Percentiles rank a stretch among this genome's conserved stretches.
These are phyloP conservation scores for Smutsia temminckii DNA, from an alignment of 2,797 vertebrate species.

Conservation along the genomic window DNA sequence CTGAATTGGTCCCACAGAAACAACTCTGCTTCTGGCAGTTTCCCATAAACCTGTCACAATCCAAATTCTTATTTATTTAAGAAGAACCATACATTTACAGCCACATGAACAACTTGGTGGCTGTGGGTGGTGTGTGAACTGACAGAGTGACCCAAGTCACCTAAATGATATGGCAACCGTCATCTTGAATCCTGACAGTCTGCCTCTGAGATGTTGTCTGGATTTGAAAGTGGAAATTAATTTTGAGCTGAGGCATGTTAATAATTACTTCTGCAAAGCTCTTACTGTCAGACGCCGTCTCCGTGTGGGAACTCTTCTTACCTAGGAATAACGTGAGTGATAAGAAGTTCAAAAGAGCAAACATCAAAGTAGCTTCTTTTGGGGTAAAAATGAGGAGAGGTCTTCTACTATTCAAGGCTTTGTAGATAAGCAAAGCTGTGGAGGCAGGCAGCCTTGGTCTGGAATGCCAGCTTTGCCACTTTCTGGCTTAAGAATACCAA, in stretches of 20 bases:
- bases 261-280: background rate
- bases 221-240: background rate
- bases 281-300: background rate
- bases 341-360: slow-evolving; percentile 13
- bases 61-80: background rate
- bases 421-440: background rate
- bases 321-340: background rate
- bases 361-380: background rate
- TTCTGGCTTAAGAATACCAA: background rate
- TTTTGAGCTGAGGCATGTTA: background rate
- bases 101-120: background rate
- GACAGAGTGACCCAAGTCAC: background rate
- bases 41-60: background rate
- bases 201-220: background rate
- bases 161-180: background rate
- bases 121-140: background rate
- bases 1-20: background rate
- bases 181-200: background rate
- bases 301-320: background rate
- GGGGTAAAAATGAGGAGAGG: background rate
- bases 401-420: background rate
- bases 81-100: background rate
- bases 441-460: background rate
- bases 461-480: background rate
- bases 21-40: background rate